These are phyloP conservation scores for Gadus macrocephalus DNA, from an alignment of 2,113 vertebrate species.

Conservation along the genomic window DNA sequence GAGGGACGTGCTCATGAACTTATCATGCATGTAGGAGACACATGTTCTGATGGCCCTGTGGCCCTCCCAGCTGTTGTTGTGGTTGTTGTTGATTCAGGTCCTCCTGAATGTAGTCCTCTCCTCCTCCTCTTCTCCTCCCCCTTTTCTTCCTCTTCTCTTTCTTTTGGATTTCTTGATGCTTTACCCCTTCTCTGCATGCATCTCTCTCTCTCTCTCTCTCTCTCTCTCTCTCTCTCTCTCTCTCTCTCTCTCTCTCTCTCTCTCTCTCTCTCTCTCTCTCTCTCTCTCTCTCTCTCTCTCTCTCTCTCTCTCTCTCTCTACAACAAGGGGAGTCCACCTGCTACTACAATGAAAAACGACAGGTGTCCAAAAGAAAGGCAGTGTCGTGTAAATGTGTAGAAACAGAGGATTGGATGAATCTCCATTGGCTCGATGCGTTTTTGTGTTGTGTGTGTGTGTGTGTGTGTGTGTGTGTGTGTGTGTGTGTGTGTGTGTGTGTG, in stretches of 20 bases:
- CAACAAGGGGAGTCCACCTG: conserved; percentile 55
- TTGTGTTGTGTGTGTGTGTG: too few relatives aligned
- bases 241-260: too few relatives aligned
- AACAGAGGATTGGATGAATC: too few relatives aligned
- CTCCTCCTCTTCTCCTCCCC: conserved; percentile 20
- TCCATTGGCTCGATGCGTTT: too few relatives aligned
- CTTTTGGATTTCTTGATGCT: conserved; percentile 6
- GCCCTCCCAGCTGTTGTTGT: conserved; percentile 66
- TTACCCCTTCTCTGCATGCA: conserved; percentile 31
- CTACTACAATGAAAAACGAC: conserved; percentile 17
- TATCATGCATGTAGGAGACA: conserved; percentile 44
- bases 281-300: conserved; percentile 15
- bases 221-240: not conserved
- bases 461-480: too few relatives aligned
- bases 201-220: conserved; percentile 6
- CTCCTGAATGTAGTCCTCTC: conserved; percentile 49
- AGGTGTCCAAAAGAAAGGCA: too few relatives aligned
- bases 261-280: not conserved
- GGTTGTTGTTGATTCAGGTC: conserved; percentile 65
- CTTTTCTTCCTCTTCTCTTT: not conserved
- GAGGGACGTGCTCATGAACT: conserved; percentile 54
- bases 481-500: too few relatives aligned
- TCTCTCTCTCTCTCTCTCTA: conserved; percentile 26
- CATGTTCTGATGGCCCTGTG: conserved; percentile 61
- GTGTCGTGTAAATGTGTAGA: too few relatives aligned